A percentile compares a stretch with the other conserved stretches of the same genome.
These are phyloP conservation scores for Craseonycteris thonglongyai DNA, from an alignment of 2,113 vertebrate genomes.

Conservation along the genomic window DNA sequence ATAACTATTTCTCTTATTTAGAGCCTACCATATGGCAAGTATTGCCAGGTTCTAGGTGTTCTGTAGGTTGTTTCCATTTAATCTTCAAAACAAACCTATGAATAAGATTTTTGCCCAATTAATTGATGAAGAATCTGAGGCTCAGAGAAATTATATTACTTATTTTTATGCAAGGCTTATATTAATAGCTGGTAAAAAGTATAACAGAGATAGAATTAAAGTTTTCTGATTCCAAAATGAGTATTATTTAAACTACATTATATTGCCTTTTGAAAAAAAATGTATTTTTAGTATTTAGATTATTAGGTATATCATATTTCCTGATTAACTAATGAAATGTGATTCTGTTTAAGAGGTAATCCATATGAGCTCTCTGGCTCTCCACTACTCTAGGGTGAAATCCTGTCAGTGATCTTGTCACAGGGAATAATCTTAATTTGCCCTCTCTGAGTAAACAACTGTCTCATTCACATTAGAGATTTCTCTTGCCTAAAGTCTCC, in stretches of 20 bases:
- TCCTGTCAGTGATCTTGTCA: not conserved
- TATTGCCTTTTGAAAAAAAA: not conserved
- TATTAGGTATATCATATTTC: not conserved
- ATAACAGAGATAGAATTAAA: not conserved
- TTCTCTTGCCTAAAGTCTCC: not conserved
- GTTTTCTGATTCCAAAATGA: not conserved
- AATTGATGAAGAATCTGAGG: not conserved
- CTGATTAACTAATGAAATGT: not conserved
- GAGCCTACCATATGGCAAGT: not conserved
- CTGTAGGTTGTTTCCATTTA: not conserved
- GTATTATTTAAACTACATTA: not conserved
- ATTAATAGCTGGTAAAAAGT: not conserved
- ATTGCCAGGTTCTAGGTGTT: not conserved
- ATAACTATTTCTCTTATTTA: not conserved
- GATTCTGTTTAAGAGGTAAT: not conserved
- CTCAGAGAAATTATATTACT: not conserved
- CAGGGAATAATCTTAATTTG: not conserved
- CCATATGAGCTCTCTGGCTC: not conserved
- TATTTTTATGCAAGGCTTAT: not conserved
- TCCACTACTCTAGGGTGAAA: not conserved
- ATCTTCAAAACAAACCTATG: not conserved
- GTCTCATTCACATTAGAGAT: not conserved
- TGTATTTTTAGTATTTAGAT: not conserved
- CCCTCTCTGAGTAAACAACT: not conserved
- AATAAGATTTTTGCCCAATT: not conserved